Base-by-base conservation (phyloP, 2,113 vertebrate genomes). In the Prunella fulvescens region DNA sequence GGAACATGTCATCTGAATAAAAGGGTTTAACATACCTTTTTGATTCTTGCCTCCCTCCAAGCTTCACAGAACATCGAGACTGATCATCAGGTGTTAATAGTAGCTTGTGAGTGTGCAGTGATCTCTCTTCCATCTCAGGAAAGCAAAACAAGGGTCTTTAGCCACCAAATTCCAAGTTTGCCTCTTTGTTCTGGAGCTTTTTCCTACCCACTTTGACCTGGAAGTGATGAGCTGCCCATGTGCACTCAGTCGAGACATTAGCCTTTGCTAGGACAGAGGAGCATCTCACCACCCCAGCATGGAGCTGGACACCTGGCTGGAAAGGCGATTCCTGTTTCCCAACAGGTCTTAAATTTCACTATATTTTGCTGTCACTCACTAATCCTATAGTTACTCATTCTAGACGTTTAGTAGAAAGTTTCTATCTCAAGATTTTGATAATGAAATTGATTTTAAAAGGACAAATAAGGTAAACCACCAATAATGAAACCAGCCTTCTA, bases 401-500 rank as follows among this genome's bases (percentile, higher is more conserved):
- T 57, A 74, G 12, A 47, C 56, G 53, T 65, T 65, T 26, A 66
- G 16, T 22, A 65, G 69, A 51, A 87, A 39, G 8, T 57, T 85
- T 66, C 31, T 79, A 3, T 86, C 29, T 87, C 35, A 87, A 61
- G 39, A 19, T 51, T 66, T 85, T 45, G 19, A 40, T 35, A 66
- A 47, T 26, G 9, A 33, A 84, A 84, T 7, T 48, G 25, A 40
- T 78, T 84, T 70, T 17, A 35, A 37, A 84, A 56, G 25, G 29
- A n/a, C 7, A 69, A 69, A 56, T 39, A 12, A 8, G 9, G 3
- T 40, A 73, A 73, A 65, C 4, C 0, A 0, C 16, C n/a, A 44
- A 8, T 56, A 66, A 31, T 29, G 65, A 81, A 67, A 18, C 1
- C 29, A 84, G 7, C 7, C 4, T 19, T 77, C 12, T 70, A 31